phyloP scores from a whole-genome alignment of 2,888 invertebrate species.

The Altica lythri region DNA sequence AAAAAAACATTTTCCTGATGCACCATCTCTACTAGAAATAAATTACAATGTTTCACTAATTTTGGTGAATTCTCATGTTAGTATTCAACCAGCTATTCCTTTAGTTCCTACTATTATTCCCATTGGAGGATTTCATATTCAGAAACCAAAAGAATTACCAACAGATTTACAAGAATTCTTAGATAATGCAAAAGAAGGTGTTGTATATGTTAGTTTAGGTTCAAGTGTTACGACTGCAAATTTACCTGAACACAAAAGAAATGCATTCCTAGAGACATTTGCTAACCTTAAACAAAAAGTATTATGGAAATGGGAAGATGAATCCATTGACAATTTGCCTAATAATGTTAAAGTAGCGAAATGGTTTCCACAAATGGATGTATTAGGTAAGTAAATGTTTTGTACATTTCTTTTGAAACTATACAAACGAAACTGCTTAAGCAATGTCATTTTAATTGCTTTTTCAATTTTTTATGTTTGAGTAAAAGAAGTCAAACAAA shows the following conservation, averaged over 20 bases:
- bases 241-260: constrained; percentile 59
- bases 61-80: constrained; percentile 57
- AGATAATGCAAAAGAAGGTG: constrained; percentile 46
- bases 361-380: constrained; percentile 68
- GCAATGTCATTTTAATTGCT: background rate
- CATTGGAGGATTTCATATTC: constrained; percentile 61
- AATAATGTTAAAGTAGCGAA: constrained; percentile 63
- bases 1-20: constrained; percentile 43
- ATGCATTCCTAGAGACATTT: constrained; percentile 63
- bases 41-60: constrained; percentile 45
- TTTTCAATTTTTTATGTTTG: background rate
- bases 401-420: background rate
- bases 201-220: constrained; percentile 65
- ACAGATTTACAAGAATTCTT: constrained; percentile 39
- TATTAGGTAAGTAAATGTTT: constrained; percentile 41
- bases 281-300: constrained; percentile 65
- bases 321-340: constrained; percentile 60
- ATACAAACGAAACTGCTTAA: background rate
- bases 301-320: constrained; percentile 74
- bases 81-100: constrained; percentile 58
- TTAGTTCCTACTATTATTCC: constrained; percentile 62
- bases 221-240: constrained; percentile 63
- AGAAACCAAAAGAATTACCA: constrained; percentile 43
- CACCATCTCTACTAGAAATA: constrained; percentile 41
- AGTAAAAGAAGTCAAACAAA: too few relatives aligned